A percentile compares a stretch with the other conserved stretches of the same genome.
Evolutionary conservation across 2,888 invertebrate species (phyloP).

Genomic region (Drosophila cognata): DNA sequence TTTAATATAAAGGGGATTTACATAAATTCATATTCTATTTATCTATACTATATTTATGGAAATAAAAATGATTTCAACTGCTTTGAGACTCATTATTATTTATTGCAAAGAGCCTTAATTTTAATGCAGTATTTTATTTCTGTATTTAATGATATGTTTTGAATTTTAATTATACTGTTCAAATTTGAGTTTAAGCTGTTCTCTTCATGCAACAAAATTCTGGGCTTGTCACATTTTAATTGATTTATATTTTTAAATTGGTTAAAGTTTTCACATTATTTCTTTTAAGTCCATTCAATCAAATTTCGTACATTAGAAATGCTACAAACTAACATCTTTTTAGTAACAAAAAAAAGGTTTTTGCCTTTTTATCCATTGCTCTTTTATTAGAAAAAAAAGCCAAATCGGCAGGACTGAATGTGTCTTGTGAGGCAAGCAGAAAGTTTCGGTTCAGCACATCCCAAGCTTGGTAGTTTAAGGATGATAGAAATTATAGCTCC

Average conservation of each 20-base stretch:
- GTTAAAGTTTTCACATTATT: neutral
- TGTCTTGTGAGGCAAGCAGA: constrained; percentile 25
- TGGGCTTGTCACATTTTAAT: neutral
- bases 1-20: neutral
- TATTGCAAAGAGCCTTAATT: neutral
- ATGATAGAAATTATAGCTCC: constrained; percentile 68
- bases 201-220: neutral
- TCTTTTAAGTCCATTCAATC: neutral
- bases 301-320: neutral
- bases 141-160: neutral
- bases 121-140: neutral
- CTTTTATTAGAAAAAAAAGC: neutral
- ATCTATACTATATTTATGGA: neutral
- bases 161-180: neutral
- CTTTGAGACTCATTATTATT: neutral
- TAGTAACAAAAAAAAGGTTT: neutral
- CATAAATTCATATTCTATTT: neutral
- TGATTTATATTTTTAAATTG: neutral
- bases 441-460: constrained; percentile 23
- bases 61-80: neutral
- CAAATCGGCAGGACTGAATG: constrained; percentile 1
- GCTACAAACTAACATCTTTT: neutral
- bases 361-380: neutral
- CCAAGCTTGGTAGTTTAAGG: constrained; percentile 34
- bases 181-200: neutral